A percentile compares a stretch with the other conserved stretches of the same genome.
Evolutionary conservation across 1,140 invertebrate species (phyloP).

Genomic region (Drosophila saltans): DNA sequence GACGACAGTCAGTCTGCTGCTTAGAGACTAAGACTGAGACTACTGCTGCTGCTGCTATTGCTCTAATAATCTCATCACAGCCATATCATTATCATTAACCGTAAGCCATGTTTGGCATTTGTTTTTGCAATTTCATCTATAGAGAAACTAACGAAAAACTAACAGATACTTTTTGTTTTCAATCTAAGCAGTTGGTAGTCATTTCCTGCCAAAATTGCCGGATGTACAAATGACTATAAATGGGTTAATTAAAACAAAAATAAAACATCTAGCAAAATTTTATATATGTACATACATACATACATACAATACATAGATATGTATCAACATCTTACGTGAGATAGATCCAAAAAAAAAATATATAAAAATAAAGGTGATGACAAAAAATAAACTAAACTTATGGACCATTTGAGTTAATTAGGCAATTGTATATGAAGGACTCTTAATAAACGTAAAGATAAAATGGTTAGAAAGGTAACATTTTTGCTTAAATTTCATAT

Average conservation of each 20-base stretch:
- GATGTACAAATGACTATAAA: slow-evolving; percentile 74
- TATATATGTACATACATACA: neutral
- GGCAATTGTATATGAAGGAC: neutral
- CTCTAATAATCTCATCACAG: slow-evolving; percentile 50
- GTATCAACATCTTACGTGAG: neutral
- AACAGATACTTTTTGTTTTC: slow-evolving; percentile 37
- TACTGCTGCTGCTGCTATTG: slow-evolving; percentile 32
- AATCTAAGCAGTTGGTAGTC: slow-evolving; percentile 44
- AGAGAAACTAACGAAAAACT: slow-evolving; percentile 6
- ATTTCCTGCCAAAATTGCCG: slow-evolving; percentile 72
- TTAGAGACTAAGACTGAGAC: neutral
- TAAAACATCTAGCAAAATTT: slow-evolving; percentile 23
- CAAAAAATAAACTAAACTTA: neutral
- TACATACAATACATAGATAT: neutral
- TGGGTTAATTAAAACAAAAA: slow-evolving; percentile 70
- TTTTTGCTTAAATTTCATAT: too few species aligned
- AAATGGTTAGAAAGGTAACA: too few species aligned
- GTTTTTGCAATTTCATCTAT: slow-evolving; percentile 34
- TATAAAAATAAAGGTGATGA: neutral
- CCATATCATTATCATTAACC: slow-evolving; percentile 55
- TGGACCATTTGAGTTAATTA: neutral
- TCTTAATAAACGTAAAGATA: neutral
- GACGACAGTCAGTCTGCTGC: slow-evolving; percentile 38
- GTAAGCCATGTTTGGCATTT: slow-evolving; percentile 54
- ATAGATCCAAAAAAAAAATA: neutral